Base-by-base conservation (phyloP, 2,888 invertebrate genomes). In the Macrosiphum euphorbiae region DNA sequence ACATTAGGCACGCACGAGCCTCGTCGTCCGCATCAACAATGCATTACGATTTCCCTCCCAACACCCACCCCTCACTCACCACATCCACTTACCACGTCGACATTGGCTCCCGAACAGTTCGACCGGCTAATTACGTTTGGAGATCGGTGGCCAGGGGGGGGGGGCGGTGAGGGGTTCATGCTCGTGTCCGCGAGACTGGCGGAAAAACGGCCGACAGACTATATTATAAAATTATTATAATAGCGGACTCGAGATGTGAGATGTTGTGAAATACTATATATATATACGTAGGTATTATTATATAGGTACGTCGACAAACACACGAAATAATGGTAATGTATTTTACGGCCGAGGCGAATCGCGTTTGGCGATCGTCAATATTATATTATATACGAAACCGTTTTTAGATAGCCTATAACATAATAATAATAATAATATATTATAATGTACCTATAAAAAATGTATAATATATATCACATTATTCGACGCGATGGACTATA, bases 1-100 rank as follows among this genome's bases (percentile, higher is more conserved):
- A 47, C 58, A 61, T 94, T 94, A 94, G 94, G 88, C 58, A 94
- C 94, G 94, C 94, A 94, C 94, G 94, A 94, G 94, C 94, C 91
- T 13, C 47, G 91, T 86, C 58, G 55, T 86, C 41, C 85, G 44
- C 85, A 52, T 89, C 85, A 44, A 93, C 93, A 93, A 93, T 61
- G 89, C 90, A 61, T 89, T 94, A 94, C 85, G 58, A 91, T 92
- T 88, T 67, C 85, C 86, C 92, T 90, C 52, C 86, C 92, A 52
- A 41, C 78, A 35, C 78, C 35, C 78, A 20, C 20, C 78, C 78
- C 35, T 5, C 78, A 35, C 7, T 20, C 78, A 0, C 16, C 78
- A 78, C 78, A 78, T 78, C 20, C 78, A 78, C 78, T 20, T 35
- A 35, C 35, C 20, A 78, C 84, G 94, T 50, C n/a, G 41, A n/a